Evolutionary conservation across 2,888 invertebrate genomes (phyloP), one percentile per base, ranked within the genome.

Genomic region (Nomada fucata): DNA sequence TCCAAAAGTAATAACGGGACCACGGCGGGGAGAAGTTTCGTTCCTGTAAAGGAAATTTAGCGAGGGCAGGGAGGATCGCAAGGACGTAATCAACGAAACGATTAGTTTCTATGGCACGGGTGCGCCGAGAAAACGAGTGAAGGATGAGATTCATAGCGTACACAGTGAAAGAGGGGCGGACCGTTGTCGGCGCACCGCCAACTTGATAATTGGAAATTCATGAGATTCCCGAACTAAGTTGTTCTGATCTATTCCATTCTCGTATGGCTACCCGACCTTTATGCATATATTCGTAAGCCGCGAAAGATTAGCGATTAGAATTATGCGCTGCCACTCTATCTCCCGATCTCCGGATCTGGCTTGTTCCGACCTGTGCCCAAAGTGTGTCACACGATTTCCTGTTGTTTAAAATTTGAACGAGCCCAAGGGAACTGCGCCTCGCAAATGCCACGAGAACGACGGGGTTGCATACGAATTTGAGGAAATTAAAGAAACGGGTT

Each of bases 131-230:
- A 72, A 60, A 47, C 53, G 70, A 59, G 13, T 26, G 55, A 23
- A 64, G 74, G 73, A 60, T 63, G 81, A 76, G 74, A 83, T 86
- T 87, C 82, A 78, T 76, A 76, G 76, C 65, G 69, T 29, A 78
- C 68, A 73, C 61, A 78, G 67, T 73, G 79, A 81, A 74, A 86
- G 81, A 73, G 73, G 79, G 77, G 53, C 73, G 73, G 65, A 57
- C 71, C 76, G 86, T 86, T 85, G 86, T 84, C 85, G 87, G 82
- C 82, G 85, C 77, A 86, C 88, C 87, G 89, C 86, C 89, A 87
- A 91, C 85, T 91, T 91, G 91, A 91, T 91, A 91, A 91, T 91
- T 91, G 91, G 91, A 91, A 91, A 91, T 91, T 91, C 91, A 91
- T 90, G 88, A 91, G 89, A 91, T 91, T 91, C 91, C 89, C 87